Evolutionary conservation across 2,113 vertebrate genomes (phyloP), one percentile per base, ranked within the genome.

Genomic region (Myodes glareolus): DNA sequence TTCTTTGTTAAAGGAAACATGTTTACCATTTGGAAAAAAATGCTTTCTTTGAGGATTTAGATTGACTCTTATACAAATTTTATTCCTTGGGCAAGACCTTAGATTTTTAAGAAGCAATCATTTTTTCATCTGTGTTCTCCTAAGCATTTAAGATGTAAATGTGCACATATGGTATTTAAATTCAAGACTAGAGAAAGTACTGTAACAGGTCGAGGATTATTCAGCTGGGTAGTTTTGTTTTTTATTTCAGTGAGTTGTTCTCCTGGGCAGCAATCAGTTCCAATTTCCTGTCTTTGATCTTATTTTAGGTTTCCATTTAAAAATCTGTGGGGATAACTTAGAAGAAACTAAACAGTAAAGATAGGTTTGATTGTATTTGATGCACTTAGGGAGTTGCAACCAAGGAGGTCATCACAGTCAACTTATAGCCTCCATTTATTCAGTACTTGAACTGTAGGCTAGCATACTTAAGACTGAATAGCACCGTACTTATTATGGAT

Each of bases 221-320:
- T 96, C 25, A 72, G 42, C n/a, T 81, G 91, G 39, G 7, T 97
- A 39, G 31, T 88, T 97, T 92, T 96, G 39, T 93, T 93, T 95
- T 39, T 91, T 82, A n/a, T 23, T 93, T 97, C 94, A 93, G 80
- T 96, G 65, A 13, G 77, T 92, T 25, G 0, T 77, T 96, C 72
- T 97, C 58, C 72, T 86, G 81, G 70, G 94, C 29, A 86, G 63
- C 77, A 91, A 50, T 92, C 61, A 95, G 23, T 67, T 96, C 50
- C 90, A 91, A 96, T 97, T 96, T 97, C 89, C 94, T 96, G 89
- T 47, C 81, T 96, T 97, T 97, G 91, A 89, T 97, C 86, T 97
- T 96, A 78, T 91, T 97, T 96, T 94, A 97, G 89, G 86, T 36
- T 95, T 63, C 42, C 31, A 81, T 92, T 96, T 94, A 52, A 96